Evolutionary conservation across 2,888 invertebrate species (phyloP).

Genomic region (Volucella inanis): DNA sequence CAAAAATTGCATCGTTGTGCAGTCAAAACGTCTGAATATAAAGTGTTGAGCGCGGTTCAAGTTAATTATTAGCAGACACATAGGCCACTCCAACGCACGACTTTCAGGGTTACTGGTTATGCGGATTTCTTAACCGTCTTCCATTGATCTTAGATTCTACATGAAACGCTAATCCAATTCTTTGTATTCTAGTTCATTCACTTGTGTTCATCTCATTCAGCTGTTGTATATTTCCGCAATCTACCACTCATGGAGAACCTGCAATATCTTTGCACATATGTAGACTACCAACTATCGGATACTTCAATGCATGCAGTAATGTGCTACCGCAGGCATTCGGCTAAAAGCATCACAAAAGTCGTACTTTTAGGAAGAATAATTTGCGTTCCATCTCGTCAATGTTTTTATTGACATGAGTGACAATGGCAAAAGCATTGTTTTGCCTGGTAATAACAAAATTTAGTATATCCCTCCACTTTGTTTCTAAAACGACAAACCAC

Average conservation of each 20-base stretch:
- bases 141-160: neutral
- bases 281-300: neutral
- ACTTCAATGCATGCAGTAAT: too few relatives aligned
- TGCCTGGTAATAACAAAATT: conserved; percentile 22
- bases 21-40: conserved; percentile 6
- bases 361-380: conserved; percentile 18
- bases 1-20: conserved; percentile 20
- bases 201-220: neutral
- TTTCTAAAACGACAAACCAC: conserved; percentile 29
- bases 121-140: neutral
- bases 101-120: conserved; percentile 2
- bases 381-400: conserved; percentile 2
- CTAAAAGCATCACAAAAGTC: conserved; percentile 1
- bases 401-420: conserved; percentile 6
- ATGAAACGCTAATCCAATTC: neutral
- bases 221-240: neutral
- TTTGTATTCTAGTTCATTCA: neutral
- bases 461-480: conserved; percentile 11
- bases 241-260: neutral
- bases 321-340: neutral
- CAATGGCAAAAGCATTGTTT: conserved; percentile 35
- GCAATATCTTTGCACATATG: conserved; percentile 6
- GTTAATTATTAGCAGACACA: conserved; percentile 34
- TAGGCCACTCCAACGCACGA: neutral
- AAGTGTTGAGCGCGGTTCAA: neutral